phyloP scores from a whole-genome alignment of 2,797 vertebrate genomes.

The Cuculus canorus region DNA sequence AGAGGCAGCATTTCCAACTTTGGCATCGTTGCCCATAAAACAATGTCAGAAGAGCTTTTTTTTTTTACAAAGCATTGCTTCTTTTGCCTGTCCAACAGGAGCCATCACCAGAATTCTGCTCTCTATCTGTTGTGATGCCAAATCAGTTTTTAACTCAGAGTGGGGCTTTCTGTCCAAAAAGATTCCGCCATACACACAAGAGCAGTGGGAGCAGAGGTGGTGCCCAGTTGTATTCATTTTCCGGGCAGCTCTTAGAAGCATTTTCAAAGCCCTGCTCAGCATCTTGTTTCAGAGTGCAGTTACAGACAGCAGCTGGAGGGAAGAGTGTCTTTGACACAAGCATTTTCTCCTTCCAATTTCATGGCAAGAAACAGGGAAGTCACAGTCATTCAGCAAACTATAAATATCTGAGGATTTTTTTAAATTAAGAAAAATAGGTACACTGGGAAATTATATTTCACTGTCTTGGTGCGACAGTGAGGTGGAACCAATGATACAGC shows the following conservation, averaged over 20 bases:
- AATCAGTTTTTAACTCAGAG: background rate
- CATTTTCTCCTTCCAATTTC: background rate
- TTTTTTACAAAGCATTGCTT: background rate
- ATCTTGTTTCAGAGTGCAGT: background rate
- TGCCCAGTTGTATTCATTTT: background rate
- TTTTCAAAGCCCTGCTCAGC: background rate
- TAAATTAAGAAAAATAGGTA: background rate
- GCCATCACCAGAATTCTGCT: background rate
- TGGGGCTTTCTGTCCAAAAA: background rate
- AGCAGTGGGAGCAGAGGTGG: background rate
- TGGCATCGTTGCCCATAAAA: background rate
- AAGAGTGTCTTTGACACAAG: background rate
- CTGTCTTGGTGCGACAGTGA: background rate
- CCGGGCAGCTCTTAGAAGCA: background rate
- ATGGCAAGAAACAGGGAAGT: background rate
- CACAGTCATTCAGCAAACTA: background rate
- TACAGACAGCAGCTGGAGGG: background rate
- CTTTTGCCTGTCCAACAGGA: background rate
- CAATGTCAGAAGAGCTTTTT: rapidly evolving
- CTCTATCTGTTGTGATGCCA: background rate
- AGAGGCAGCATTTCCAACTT: background rate
- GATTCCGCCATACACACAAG: background rate
- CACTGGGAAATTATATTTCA: background rate
- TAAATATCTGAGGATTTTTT: background rate
- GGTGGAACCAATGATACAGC: background rate